phyloP scores from a whole-genome alignment of 1,140 invertebrate species.

The Aphelenchoides fujianensis region DNA sequence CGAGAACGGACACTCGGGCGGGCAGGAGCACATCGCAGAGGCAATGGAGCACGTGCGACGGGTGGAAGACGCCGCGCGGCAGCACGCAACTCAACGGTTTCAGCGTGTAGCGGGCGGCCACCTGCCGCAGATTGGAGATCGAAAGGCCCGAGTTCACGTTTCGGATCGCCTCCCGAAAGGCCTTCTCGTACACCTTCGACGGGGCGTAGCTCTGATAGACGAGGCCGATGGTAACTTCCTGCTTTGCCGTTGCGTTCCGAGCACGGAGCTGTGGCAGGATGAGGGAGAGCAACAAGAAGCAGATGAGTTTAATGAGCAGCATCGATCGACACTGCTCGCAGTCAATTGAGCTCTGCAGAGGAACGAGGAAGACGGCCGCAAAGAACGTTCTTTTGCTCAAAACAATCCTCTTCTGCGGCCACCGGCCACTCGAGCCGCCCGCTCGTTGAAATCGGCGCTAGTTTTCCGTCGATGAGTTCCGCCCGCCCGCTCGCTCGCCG shows the following conservation, averaged over 20 bases:
- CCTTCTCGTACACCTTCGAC: conserved; percentile 55
- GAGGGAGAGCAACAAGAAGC: too few species aligned
- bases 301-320: too few species aligned
- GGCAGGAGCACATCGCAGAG: conserved; percentile 49
- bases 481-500: too few species aligned
- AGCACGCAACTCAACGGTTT: conserved; percentile 51
- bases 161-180: conserved; percentile 52
- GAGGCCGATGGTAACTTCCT: conserved; percentile 46
- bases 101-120: conserved; percentile 45
- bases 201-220: conserved; percentile 57
- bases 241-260: conserved; percentile 24
- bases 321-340: too few species aligned
- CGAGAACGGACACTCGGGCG: conserved; percentile 47
- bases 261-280: too few species aligned
- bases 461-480: too few species aligned
- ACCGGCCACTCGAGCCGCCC: too few species aligned
- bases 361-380: too few species aligned
- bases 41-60: conserved; percentile 53
- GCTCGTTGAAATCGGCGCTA: too few species aligned
- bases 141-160: conserved; percentile 54
- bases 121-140: conserved; percentile 43
- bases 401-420: too few species aligned
- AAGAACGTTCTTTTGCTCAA: too few species aligned
- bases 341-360: too few species aligned
- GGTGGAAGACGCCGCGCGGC: conserved; percentile 53